Evolutionary conservation across 1,140 invertebrate genomes (phyloP).

Genomic region (Drosophila orosa): DNA sequence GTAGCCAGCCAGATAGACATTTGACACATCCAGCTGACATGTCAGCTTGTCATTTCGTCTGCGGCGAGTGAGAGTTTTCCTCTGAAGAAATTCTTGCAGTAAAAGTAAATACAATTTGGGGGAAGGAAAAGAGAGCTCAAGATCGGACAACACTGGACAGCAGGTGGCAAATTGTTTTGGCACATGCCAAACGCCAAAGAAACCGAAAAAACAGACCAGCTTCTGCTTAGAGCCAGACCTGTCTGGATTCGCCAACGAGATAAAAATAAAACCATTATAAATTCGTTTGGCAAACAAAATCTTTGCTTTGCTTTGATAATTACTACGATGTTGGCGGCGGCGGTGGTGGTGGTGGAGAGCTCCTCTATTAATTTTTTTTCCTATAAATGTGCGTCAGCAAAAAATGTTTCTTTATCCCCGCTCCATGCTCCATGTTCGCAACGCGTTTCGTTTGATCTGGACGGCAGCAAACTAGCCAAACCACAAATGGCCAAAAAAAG

Average conservation of each 20-base stretch:
- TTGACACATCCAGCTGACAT: slow-evolving; percentile 69
- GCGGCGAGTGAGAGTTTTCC: slow-evolving; percentile 55
- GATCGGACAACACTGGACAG: slow-evolving; percentile 29
- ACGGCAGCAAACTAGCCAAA: slow-evolving; percentile 38
- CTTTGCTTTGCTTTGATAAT: slow-evolving; percentile 37
- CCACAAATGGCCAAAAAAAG: slow-evolving; percentile 36
- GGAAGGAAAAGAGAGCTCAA: slow-evolving; percentile 48
- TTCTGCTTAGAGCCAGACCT: slow-evolving; percentile 55
- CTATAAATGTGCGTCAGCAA: slow-evolving; percentile 65
- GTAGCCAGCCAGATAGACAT: slow-evolving; percentile 39
- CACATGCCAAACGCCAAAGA: slow-evolving; percentile 59
- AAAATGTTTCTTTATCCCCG: slow-evolving; percentile 35
- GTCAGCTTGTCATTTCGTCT: slow-evolving; percentile 41
- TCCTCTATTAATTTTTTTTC: slow-evolving; percentile 29
- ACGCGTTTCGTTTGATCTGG: slow-evolving; percentile 54
- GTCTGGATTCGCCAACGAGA: slow-evolving; percentile 39
- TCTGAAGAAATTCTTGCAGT: slow-evolving; percentile 65
- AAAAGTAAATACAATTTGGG: slow-evolving; percentile 55
- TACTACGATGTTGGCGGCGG: slow-evolving; percentile 2
- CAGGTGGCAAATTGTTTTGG: slow-evolving; percentile 69
- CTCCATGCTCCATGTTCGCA: background rate
- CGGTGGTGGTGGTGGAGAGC: background rate
- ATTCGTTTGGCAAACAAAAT: slow-evolving; percentile 60
- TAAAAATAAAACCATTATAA: slow-evolving; percentile 63
- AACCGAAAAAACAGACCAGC: slow-evolving; percentile 11